Conservation (phyloP, 2,113 vertebrate species). For the Nothoprocta perdicaria region DNA sequence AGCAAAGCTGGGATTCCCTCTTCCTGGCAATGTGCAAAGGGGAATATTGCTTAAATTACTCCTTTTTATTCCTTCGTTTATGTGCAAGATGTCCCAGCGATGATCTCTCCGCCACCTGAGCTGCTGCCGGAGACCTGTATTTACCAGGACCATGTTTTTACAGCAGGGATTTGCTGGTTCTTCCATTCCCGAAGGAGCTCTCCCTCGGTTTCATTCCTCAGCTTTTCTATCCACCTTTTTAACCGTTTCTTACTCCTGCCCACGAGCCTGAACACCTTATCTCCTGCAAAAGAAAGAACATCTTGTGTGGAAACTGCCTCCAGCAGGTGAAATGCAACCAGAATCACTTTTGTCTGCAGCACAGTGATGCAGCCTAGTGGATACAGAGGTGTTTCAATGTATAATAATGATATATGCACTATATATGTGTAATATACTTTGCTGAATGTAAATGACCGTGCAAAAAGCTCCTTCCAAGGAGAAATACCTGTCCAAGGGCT, state of each 20-base stretch:
- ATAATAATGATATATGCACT: background rate
- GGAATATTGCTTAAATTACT: background rate
- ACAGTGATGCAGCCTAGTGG: accelerated
- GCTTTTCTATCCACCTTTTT: conserved; percentile 40
- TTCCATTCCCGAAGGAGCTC: conserved; percentile 53
- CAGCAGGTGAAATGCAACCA: accelerated
- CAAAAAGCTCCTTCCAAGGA: accelerated
- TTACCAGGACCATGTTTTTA: accelerated
- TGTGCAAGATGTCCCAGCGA: accelerated
- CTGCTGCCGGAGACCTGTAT: accelerated
- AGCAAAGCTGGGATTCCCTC: background rate
- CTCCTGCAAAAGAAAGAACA: background rate
- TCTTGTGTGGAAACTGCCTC: background rate
- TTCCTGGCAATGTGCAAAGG: background rate
- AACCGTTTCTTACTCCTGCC: background rate
- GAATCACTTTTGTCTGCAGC: accelerated
- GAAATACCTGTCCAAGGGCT: background rate
- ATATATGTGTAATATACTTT: background rate
- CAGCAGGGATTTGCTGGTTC: conserved; percentile 34
- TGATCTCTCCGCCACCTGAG: accelerated
- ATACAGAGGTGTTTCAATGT: accelerated
- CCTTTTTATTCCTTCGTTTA: background rate
- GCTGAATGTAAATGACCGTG: accelerated
- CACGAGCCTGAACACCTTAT: conserved; percentile 61
- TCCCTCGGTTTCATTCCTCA: background rate